These are phyloP conservation scores for Oncorhynchus mykiss DNA, from an alignment of 2,113 vertebrate genomes.

Conservation along the genomic window DNA sequence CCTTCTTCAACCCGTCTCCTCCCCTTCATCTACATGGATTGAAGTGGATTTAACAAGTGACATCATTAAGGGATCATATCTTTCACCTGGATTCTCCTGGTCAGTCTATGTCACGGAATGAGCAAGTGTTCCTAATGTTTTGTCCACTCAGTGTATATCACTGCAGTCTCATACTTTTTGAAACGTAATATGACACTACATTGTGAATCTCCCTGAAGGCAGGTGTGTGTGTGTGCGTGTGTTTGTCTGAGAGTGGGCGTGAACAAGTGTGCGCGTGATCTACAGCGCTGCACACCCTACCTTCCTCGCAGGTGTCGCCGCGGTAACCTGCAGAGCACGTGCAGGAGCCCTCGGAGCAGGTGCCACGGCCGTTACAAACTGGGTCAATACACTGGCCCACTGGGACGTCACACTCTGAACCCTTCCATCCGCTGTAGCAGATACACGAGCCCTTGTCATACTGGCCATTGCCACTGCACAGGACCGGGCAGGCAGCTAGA, in stretches of 20 bases:
- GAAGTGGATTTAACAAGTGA: no score
- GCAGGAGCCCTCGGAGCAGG: conserved; percentile 84
- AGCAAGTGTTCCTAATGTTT: not conserved
- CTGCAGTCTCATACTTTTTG: not conserved
- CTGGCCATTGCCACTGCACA: conserved; percentile 89
- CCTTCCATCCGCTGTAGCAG: conserved; percentile 91
- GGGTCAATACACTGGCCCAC: conserved; percentile 84
- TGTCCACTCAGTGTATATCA: not conserved
- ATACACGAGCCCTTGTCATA: conserved; percentile 88
- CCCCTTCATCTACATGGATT: no score
- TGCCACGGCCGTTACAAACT: conserved; percentile 81
- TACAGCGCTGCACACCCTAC: conserved; percentile 55
- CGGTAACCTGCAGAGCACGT: conserved; percentile 82
- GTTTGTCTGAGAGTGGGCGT: not conserved
- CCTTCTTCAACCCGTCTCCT: no score
- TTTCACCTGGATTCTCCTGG: no score
- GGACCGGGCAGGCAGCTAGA: conserved; percentile 82
- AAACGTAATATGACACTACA: not conserved
- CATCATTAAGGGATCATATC: no score
- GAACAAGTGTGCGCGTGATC: not conserved
- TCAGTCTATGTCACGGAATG: no score
- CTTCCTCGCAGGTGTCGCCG: conserved; percentile 86
- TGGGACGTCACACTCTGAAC: conserved; percentile 83
- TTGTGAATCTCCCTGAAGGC: conserved; percentile 26
- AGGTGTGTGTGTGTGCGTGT: not conserved